Percentiles rank a stretch among this genome's conserved stretches.
Conservation (phyloP, 2,113 vertebrate genomes). For the Pollimyrus isidori region DNA sequence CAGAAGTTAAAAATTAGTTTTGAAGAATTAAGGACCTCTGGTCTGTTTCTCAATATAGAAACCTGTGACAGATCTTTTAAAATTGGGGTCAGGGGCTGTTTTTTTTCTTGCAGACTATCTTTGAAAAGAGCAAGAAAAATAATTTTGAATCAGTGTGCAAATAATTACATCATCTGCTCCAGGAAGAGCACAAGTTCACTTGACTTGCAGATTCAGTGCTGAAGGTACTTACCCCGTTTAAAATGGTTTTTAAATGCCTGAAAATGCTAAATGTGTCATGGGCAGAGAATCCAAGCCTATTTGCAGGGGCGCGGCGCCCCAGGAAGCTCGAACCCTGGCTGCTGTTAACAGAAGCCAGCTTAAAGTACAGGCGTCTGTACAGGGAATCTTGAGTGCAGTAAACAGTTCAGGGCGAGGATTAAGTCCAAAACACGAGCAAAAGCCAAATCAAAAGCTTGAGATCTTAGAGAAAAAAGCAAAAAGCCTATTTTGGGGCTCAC, state of each 20-base stretch:
- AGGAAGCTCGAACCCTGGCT: conserved; percentile 62
- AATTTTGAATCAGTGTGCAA: neutral
- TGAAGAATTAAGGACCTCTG: neutral
- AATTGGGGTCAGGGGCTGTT: conserved; percentile 29
- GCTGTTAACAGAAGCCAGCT: conserved; percentile 37
- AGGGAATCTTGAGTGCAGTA: neutral
- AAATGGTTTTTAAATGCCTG: conserved; percentile 52
- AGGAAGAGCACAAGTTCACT: neutral
- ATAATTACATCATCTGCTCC: neutral
- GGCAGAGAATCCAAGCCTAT: conserved; percentile 60
- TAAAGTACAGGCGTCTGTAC: neutral
- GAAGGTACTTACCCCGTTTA: conserved; percentile 65
- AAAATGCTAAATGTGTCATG: conserved; percentile 43
- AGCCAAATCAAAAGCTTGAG: neutral
- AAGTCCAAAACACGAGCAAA: neutral
- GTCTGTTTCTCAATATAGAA: conserved; percentile 98
- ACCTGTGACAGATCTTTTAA: conserved; percentile 53
- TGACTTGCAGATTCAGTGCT: conserved; percentile 16
- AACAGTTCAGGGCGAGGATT: neutral
- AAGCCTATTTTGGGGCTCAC: neutral
- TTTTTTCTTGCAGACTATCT: neutral
- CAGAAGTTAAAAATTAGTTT: neutral
- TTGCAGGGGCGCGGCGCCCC: conserved; percentile 46
- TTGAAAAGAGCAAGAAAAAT: neutral
- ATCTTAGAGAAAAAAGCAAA: neutral